Percentiles rank a stretch among this genome's conserved stretches.
These are phyloP conservation scores for Pterocles orientalis DNA, from an alignment of 2,113 vertebrate genomes.

Conservation along the genomic window DNA sequence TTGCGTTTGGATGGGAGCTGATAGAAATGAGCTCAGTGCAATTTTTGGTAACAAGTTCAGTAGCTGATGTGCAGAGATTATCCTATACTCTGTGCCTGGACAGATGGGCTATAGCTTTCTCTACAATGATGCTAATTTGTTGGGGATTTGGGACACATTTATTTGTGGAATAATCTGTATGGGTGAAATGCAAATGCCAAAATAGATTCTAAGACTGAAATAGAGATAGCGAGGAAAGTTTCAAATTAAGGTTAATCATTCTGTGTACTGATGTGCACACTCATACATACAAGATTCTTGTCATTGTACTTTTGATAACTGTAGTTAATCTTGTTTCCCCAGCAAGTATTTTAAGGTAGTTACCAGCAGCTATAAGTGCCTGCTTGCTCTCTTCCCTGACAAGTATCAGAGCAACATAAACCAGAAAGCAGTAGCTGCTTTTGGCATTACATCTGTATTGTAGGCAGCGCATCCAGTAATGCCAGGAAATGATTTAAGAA, in stretches of 20 bases:
- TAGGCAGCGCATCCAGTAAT: background rate
- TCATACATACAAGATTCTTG: background rate
- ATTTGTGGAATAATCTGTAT: background rate
- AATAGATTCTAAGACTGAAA: background rate
- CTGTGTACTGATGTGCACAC: background rate
- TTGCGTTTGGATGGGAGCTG: background rate
- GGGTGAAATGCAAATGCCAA: background rate
- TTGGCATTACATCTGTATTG: background rate
- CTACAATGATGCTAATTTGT: background rate
- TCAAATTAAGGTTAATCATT: background rate
- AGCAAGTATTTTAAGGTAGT: background rate
- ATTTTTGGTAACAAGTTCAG: background rate
- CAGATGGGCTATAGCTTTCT: background rate
- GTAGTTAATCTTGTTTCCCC: background rate
- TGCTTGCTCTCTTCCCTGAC: background rate
- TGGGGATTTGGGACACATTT: background rate
- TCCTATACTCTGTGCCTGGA: background rate
- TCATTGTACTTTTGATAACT: background rate
- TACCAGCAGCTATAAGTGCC: background rate
- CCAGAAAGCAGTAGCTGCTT: background rate
- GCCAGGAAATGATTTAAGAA: constrained; percentile 47
- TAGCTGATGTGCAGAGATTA: background rate
- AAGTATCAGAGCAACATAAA: constrained; percentile 15
- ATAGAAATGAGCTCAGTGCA: background rate
- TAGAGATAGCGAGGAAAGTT: background rate